Evolutionary conservation across 2,888 invertebrate species (phyloP), one percentile per base, ranked within the genome.

Genomic region (Rhabditophanes sp.): DNA sequence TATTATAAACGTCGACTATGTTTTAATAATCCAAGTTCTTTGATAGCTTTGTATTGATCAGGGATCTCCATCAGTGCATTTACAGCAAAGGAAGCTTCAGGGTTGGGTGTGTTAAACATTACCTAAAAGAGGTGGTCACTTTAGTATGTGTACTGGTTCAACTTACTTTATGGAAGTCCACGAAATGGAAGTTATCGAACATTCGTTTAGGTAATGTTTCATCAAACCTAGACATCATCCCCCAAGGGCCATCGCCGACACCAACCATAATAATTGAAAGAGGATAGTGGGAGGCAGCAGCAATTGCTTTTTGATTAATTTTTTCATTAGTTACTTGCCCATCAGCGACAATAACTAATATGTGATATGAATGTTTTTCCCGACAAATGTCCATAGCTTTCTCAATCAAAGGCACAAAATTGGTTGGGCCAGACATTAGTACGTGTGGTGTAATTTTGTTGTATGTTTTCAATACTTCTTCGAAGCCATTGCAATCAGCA

Each of bases 181-280:
- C 71, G 56, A 72, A 72, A 42, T 72, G 71, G 59, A 72, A 72
- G 52, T 72, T 72, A 56, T 72, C 71, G 58, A 71, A 72, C 26
- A 67, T 60, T 35, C 72, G 56, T 31, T 64, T 56, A 5, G 71
- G 69, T 25, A 72, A 53, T 17, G 61, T 58, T 39, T 72, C 68
- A 49, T 72, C 71, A 54, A 70, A 72, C 36, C 69, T 65, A 27
- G 66, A 65, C 69, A 72, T 71, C 56, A 66, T 67, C 31, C 68
- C 35, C 11, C 71, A 72, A 0, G 72, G 72, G 15, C 72, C 72
- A 48, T 72, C 72, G 11, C 71, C 71, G 2, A 72, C 70, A 6
- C 71, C 72, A 3, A 72, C 68, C 61, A 71, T 65, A 25, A 71
- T 64, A 25, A 72, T 69, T 20, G 70, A 70, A n/a, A 72, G 56